Conservation (phyloP, 1,140 invertebrate species). For the Globodera ellingtonae region DNA sequence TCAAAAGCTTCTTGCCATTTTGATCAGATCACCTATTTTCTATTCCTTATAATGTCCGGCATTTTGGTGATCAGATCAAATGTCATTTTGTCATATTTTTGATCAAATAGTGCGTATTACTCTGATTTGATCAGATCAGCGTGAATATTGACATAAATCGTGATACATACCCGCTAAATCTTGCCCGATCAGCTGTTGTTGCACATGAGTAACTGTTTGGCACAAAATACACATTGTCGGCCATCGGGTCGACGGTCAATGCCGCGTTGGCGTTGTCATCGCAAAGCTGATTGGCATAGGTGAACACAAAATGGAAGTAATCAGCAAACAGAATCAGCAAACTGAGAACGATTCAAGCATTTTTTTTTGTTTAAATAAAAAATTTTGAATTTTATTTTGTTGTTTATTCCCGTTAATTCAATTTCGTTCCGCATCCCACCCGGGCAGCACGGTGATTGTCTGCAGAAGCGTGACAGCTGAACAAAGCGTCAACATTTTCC, state of each 20-base stretch:
- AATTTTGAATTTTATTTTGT: background rate
- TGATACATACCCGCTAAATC: background rate
- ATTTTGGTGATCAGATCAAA: background rate
- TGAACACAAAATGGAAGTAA: conserved; percentile 27
- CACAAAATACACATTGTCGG: conserved; percentile 51
- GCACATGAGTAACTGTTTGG: conserved; percentile 15
- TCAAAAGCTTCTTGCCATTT: background rate
- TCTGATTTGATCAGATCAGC: background rate
- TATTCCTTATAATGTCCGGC: background rate
- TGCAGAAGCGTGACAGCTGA: conserved; percentile 37
- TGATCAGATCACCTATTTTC: too few species aligned
- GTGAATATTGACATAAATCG: conserved; percentile 1
- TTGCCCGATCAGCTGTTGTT: conserved; percentile 9
- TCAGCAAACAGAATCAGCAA: conserved; percentile 47
- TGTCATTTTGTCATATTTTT: conserved; percentile 10
- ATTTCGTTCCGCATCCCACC: conserved; percentile 23
- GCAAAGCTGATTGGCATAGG: conserved; percentile 29
- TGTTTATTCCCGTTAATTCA: background rate
- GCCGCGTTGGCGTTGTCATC: conserved; percentile 43
- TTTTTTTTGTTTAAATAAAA: too few species aligned
- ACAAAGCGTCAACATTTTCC: conserved; percentile 29
- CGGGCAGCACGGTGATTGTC: conserved; percentile 35
- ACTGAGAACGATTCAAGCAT: conserved; percentile 17
- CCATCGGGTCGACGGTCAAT: conserved; percentile 38
- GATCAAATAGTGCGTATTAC: background rate